Evolutionary conservation across 1,140 invertebrate species (phyloP), one percentile per base, ranked within the genome.

Genomic region (Ceratoteleas bidentatus): DNA sequence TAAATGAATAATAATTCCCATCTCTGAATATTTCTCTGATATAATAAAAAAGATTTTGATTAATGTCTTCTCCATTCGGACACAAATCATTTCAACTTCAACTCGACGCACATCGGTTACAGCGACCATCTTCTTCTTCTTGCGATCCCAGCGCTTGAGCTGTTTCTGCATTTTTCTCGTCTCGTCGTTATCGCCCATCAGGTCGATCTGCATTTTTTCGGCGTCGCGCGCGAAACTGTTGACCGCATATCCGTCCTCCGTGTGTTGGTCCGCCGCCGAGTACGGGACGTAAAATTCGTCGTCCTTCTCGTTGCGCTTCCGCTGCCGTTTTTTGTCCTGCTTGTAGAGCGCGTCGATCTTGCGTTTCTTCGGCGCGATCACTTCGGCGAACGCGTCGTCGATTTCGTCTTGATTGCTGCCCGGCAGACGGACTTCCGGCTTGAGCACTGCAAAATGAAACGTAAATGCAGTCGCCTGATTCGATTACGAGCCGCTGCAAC

Each of bases 121-220:
- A 11, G 93, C 92, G n/a, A 98, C 93, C 94, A 97, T 98, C 90
- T 97, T 98, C 93, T 98, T 98, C 89, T 95, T 95, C 88, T 98
- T 98, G 10, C 96, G 93, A 92, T 98, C 97, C 97, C 97, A 98
- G 87, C 94, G 94, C 84, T 95, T 93, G 15, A 93, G 88, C 38
- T 93, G 92, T 0, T 91, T 92, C 57, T 93, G 93, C 40, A 93
- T 90, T 38, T 94, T 92, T 16, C 93, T 91, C 0, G 92, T 92
- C 45, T 94, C 92, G 50, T 94, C 94, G 79, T 96, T 95, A 89
- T 98, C 97, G 16, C 94, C 96, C 6, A 93, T 94, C 43, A 99
- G 88, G 84, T 98, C 97, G 60, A 99, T 91, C 70, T 96, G 93
- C 4, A 94, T 95, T 24, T 93, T 93, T 38, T 93, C 93, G 6